Base-by-base conservation (phyloP, 2,888 invertebrate species). In the Agrotis segetum region DNA sequence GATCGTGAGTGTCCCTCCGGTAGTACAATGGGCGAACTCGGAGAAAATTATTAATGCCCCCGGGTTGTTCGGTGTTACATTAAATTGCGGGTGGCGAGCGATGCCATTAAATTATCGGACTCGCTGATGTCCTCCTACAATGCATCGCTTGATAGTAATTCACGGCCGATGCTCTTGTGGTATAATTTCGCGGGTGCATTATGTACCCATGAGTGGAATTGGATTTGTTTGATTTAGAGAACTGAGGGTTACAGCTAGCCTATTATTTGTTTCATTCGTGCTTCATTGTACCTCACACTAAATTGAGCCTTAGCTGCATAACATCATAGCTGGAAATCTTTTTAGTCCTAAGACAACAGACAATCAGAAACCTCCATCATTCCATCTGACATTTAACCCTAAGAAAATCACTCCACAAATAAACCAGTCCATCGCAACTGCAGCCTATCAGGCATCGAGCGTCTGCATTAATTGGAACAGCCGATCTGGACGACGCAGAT, bases 381-480 rank as follows among this genome's bases (percentile, higher is more conserved):
- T 46, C n/a, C 62, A 21, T 24, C 64, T 79, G 74, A 67, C 74
- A 65, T 82, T 67, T 71, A 71, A 67, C 77, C 79, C 69, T 69
- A 65, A 76, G 46, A 78, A 74, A 74, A 68, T 83, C 65, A 67
- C 53, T 56, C 44, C n/a, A 74, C 75, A 83, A 75, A 83, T 82
- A 84, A 85, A 84, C 84, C 80, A 73, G 71, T 78, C 71, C 69
- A 76, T 77, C 80, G 81, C 75, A 81, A 77, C 67, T 74, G 65
- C 29, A 53, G 59, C 75, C 85, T 94, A 95, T 95, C 94, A 90
- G 92, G 87, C 90, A 90, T 84, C 84, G 82, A 69, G 79, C 77
- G 85, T 82, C 79, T 88, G 91, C 95, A 95, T 95, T 96, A 95
- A 96, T 96, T 96, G 95, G 95, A 90, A 90, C 92, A 89, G 91